phyloP scores from a whole-genome alignment of 2,797 vertebrate species.

The Ispidina lecontei region DNA sequence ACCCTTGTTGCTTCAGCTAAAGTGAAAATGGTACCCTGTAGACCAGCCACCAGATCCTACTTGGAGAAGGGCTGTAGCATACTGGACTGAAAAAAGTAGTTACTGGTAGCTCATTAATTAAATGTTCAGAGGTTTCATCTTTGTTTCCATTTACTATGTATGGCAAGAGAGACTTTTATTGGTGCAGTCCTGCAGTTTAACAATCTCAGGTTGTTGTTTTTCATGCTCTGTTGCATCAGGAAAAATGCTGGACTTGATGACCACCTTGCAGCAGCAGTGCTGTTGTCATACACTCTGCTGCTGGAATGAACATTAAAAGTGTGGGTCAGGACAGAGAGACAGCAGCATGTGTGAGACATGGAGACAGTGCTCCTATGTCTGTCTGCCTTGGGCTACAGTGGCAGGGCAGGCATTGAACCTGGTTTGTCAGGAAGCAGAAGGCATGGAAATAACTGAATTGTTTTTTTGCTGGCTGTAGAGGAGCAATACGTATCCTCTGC shows the following conservation, averaged over 20 bases:
- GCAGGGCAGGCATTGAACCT: background rate
- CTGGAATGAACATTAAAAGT: background rate
- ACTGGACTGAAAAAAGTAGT: background rate
- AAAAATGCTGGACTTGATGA: background rate
- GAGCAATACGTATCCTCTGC: background rate
- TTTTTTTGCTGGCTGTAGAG: background rate
- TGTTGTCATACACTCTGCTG: background rate
- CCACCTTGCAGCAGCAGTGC: background rate
- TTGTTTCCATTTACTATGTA: background rate
- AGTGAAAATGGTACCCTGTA: background rate
- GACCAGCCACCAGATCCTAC: background rate
- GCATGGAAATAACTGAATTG: background rate
- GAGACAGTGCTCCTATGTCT: background rate
- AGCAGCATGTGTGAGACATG: background rate
- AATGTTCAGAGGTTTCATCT: background rate
- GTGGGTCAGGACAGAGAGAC: background rate
- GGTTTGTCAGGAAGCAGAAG: background rate
- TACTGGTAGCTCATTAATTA: background rate
- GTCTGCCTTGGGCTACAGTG: background rate
- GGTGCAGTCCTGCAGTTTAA: background rate
- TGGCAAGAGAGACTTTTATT: background rate
- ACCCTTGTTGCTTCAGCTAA: background rate
- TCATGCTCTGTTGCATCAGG: background rate
- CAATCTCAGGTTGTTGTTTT: background rate
- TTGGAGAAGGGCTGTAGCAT: background rate